Conservation (phyloP, 2,113 vertebrate species). For the Ursus arctos region DNA sequence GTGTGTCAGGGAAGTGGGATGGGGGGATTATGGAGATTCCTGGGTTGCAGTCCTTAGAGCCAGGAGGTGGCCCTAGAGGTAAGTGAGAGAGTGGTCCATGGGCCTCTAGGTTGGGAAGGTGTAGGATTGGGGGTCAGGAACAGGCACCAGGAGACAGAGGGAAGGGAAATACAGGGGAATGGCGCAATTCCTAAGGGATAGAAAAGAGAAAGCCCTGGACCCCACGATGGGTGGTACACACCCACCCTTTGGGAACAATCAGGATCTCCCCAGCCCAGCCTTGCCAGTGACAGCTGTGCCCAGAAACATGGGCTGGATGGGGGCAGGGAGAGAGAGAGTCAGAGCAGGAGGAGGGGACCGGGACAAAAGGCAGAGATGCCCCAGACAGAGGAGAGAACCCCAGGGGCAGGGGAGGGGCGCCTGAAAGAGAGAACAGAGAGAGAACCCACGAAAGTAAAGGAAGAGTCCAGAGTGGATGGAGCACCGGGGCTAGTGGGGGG, state of each 20-base stretch:
- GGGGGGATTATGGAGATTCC: background rate
- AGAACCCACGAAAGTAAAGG: background rate
- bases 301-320: background rate
- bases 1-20: background rate
- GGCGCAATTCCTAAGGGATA: background rate
- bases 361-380: background rate
- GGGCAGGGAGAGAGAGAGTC: background rate
- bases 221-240: background rate
- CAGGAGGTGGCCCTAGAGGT: background rate
- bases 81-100: background rate
- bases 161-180: background rate
- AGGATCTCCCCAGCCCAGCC: background rate
- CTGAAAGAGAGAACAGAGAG: no score
- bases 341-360: background rate
- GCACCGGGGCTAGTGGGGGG: rapidly evolving
- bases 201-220: background rate
- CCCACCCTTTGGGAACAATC: background rate
- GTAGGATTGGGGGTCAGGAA: background rate
- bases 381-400: background rate
- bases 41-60: background rate
- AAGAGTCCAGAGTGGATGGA: background rate
- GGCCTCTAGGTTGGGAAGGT: background rate
- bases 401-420: background rate
- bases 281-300: background rate
- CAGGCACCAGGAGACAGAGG: background rate